Evolutionary conservation across 2,113 vertebrate species (phyloP).

Genomic region (Chamaea fasciata): DNA sequence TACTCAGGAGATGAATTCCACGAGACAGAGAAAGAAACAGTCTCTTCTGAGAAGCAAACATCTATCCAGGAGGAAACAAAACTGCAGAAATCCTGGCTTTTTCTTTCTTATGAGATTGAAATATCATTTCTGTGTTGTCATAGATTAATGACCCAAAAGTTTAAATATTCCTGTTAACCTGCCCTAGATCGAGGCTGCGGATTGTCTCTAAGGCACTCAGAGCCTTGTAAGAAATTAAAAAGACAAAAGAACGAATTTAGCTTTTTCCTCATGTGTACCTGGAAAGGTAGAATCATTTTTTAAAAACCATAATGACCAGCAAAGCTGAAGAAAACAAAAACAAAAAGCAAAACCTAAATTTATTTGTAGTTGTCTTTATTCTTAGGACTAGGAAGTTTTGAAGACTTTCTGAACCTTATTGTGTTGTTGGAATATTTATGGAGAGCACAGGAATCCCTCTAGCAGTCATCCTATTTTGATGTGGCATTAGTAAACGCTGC

Average conservation of each 20-base stretch:
- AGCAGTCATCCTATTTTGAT: background rate
- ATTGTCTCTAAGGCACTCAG: background rate
- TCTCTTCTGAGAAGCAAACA: background rate
- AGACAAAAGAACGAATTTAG: background rate
- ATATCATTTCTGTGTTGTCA: background rate
- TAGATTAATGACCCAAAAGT: background rate
- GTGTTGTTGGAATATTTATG: background rate
- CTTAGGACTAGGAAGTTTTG: background rate
- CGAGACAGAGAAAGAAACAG: fast-evolving
- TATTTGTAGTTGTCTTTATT: background rate
- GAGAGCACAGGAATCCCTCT: background rate
- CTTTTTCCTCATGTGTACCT: background rate
- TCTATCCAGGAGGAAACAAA: background rate
- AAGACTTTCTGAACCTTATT: background rate
- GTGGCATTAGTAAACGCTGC: background rate
- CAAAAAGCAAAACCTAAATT: too few species aligned
- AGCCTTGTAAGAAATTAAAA: background rate
- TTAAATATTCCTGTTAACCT: background rate
- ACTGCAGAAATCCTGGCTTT: background rate
- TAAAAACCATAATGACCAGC: background rate
- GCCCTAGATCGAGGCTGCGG: background rate
- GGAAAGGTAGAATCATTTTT: background rate
- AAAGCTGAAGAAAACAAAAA: background rate
- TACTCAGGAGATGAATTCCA: background rate
- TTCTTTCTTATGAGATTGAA: background rate